Evolutionary conservation across 2,888 invertebrate genomes (phyloP), one percentile per base, ranked within the genome.

Genomic region (Emesis furor): DNA sequence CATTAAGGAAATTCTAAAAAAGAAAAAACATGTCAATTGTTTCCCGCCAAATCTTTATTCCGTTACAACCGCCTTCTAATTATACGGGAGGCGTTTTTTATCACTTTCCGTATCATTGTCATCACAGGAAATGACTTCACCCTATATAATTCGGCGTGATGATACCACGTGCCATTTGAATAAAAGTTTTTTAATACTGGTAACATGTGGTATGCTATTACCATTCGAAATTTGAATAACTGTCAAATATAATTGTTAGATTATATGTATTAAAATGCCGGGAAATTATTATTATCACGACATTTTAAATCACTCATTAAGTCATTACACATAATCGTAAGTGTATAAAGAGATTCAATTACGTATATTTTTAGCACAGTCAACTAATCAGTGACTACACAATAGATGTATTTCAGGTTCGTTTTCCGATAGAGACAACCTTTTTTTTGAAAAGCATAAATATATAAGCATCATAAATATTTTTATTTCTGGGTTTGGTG

Each of bases 121-220:
- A 94, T 95, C 94, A 89, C 93, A 94, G 95, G 95, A 95, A 95
- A 94, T 93, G 92, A 94, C 93, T 93, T 92, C 94, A 94, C 94
- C 94, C 93, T 91, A 65, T 93, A 91, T 95, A 94, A 94, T 94
- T 89, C 90, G 86, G 85, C 90, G 91, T 65, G 62, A 65, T 91
- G 89, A 91, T 89, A 90, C 86, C 94, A 93, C 94, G 94, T 91
- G 94, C 93, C 93, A 83, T 92, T 92, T 91, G 87, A 91, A 92
- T 89, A 92, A 86, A 88, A 65, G 30, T 65, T 65, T 65, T 62
- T 65, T 65, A 12, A 65, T 65, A 12, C 62, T 65, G 10, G 62
- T 65, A 65, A 65, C 62, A 65, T 65, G 62, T 65, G 62, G 62
- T 65, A 65, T 30, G 62, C 30, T 65, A 65, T 67, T 67, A 67